Evolutionary conservation across 2,113 vertebrate genomes (phyloP).

Genomic region (Scophthalmus maximus): DNA sequence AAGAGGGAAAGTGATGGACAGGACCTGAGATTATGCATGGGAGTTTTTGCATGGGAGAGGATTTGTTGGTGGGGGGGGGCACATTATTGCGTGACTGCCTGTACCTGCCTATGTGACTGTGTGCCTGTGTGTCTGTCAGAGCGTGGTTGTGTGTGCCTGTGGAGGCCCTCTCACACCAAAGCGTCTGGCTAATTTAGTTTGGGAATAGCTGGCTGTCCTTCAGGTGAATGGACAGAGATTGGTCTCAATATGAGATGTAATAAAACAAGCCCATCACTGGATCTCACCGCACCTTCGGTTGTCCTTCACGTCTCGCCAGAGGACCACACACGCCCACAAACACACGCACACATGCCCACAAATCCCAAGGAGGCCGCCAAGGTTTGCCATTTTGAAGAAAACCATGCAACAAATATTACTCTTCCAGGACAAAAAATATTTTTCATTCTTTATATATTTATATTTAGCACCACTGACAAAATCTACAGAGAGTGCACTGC

Average conservation of each 20-base stretch:
- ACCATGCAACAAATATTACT: slow-evolving; percentile 15
- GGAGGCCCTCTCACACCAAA: slow-evolving; percentile 66
- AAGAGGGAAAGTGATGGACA: slow-evolving; percentile 16
- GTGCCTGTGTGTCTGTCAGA: slow-evolving; percentile 35
- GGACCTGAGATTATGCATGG: slow-evolving; percentile 47
- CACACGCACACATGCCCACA: slow-evolving; percentile 9
- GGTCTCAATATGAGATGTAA: slow-evolving; percentile 84
- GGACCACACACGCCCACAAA: slow-evolving; percentile 19
- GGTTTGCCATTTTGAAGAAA: slow-evolving; percentile 21
- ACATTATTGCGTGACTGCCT: slow-evolving; percentile 54
- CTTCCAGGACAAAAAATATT: slow-evolving; percentile 5
- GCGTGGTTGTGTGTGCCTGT: slow-evolving; percentile 40
- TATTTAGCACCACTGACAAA: not conserved
- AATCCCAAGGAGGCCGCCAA: not conserved
- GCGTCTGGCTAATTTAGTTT: slow-evolving; percentile 79
- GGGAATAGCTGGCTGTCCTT: slow-evolving; percentile 83
- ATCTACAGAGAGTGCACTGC: not conserved
- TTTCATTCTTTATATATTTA: not conserved
- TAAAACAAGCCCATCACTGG: slow-evolving; percentile 78
- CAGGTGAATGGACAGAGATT: slow-evolving; percentile 80
- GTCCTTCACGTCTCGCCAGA: slow-evolving; percentile 74
- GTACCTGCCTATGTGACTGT: slow-evolving; percentile 36
- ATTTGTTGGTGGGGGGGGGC: not conserved
- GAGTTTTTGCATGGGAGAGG: slow-evolving; percentile 26
- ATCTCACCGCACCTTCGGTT: slow-evolving; percentile 76